phyloP scores from a whole-genome alignment of 1,140 invertebrate species.

The Hypsibius dujardini region DNA sequence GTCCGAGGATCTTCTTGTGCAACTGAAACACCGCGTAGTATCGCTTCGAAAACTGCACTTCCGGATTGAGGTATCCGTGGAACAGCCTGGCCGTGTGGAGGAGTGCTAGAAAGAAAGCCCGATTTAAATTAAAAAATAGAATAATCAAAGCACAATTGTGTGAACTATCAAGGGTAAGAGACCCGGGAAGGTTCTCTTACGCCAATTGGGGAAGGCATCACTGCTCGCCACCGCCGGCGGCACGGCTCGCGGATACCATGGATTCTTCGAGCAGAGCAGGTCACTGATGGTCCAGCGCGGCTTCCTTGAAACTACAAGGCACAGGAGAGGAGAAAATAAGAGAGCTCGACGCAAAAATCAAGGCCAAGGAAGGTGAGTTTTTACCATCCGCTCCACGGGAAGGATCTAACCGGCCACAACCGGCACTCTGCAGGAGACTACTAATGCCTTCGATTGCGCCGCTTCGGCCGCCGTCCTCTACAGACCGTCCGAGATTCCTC shows the following conservation, averaged over 20 bases:
- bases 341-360: background rate
- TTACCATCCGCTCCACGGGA: background rate
- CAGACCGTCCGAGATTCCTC: background rate
- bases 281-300: background rate
- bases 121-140: background rate
- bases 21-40: conserved; percentile 54
- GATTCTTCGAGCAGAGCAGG: background rate
- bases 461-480: background rate
- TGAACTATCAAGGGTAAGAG: too few relatives aligned
- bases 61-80: background rate
- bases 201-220: background rate
- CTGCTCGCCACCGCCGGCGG: background rate
- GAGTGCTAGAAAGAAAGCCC: background rate
- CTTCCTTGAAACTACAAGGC: background rate
- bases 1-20: conserved; percentile 68
- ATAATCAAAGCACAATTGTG: background rate
- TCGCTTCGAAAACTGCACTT: conserved; percentile 26
- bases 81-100: background rate
- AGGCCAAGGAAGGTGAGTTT: background rate
- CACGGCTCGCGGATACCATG: background rate
- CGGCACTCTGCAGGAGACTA: conserved; percentile 2
- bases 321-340: background rate
- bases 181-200: background rate
- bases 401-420: background rate
- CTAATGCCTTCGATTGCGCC: background rate